Percentiles rank a stretch among this genome's conserved stretches.
Evolutionary conservation across 2,888 invertebrate genomes (phyloP).

Genomic region (Muschampia plurimacula): DNA sequence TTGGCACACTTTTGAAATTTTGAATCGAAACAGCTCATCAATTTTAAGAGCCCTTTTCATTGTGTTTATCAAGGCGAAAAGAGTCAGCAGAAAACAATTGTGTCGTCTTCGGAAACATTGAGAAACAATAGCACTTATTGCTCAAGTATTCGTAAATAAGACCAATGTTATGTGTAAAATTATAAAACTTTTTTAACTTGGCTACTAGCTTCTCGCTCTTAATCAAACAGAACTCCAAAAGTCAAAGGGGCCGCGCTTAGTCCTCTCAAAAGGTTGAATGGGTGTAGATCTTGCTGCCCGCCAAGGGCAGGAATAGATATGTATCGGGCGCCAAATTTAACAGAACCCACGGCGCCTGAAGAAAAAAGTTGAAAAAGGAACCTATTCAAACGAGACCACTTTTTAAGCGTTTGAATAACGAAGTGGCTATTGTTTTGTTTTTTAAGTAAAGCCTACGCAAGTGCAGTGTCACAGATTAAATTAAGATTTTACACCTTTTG

Average conservation of each 20-base stretch:
- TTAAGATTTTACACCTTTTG: not conserved
- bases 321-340: constrained; percentile 82
- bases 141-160: not conserved
- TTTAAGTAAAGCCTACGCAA: constrained; percentile 14
- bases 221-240: constrained; percentile 30
- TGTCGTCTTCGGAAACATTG: too few relatives aligned
- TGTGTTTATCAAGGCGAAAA: too few relatives aligned
- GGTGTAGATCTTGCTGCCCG: constrained; percentile 71
- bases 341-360: constrained; percentile 63
- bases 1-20: too few relatives aligned
- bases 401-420: constrained; percentile 35
- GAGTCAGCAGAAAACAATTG: too few relatives aligned
- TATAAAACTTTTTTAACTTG: not conserved
- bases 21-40: too few relatives aligned
- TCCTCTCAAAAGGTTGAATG: constrained; percentile 61
- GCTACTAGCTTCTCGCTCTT: constrained; percentile 1
- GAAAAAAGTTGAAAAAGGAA: constrained; percentile 50
- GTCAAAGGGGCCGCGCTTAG: constrained; percentile 63
- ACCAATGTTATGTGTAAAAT: not conserved
- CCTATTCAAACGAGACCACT: constrained; percentile 52
- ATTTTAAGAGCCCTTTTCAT: too few relatives aligned
- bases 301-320: constrained; percentile 68
- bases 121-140: too few relatives aligned
- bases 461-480: constrained; percentile 13
- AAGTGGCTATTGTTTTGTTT: constrained; percentile 35